Evolutionary conservation across 2,888 invertebrate species (phyloP).

Genomic region (Microdon myrmicae): DNA sequence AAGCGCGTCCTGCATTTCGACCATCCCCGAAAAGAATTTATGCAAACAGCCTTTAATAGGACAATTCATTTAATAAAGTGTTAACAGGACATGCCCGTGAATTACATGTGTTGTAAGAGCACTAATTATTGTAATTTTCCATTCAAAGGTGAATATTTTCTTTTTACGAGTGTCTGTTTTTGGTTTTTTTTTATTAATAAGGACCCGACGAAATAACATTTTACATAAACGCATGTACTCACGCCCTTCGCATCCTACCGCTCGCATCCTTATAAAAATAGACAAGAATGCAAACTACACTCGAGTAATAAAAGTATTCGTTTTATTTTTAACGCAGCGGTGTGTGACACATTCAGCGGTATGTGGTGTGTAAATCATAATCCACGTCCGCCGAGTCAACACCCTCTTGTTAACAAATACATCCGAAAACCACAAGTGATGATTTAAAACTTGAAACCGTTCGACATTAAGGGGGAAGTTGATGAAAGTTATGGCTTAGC

Average conservation of each 20-base stretch:
- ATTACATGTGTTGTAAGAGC: slow-evolving; percentile 62
- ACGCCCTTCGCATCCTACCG: too few species aligned
- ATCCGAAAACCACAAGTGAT: slow-evolving; percentile 48
- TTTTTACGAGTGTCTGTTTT: too few species aligned
- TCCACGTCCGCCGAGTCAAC: slow-evolving; percentile 47
- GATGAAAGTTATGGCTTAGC: slow-evolving; percentile 35
- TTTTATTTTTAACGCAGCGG: too few species aligned
- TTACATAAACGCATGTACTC: too few species aligned
- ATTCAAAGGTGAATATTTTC: too few species aligned
- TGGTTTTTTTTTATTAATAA: too few species aligned
- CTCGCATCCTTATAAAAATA: too few species aligned
- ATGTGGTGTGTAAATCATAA: slow-evolving; percentile 42
- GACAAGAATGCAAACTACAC: too few species aligned
- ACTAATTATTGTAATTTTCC: slow-evolving; percentile 66
- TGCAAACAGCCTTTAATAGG: slow-evolving; percentile 45
- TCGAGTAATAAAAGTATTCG: too few species aligned
- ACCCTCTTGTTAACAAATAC: slow-evolving; percentile 51
- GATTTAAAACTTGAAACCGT: slow-evolving; percentile 42
- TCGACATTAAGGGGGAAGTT: slow-evolving; percentile 40
- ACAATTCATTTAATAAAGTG: slow-evolving; percentile 48
- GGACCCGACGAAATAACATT: too few species aligned
- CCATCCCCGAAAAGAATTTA: slow-evolving; percentile 37
- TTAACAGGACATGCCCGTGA: slow-evolving; percentile 55
- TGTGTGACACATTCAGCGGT: too few species aligned
- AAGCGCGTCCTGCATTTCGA: slow-evolving; percentile 31